A percentile compares a stretch with the other conserved stretches of the same genome.
These are phyloP conservation scores for Lomographa bimaculata DNA, from an alignment of 2,888 invertebrate species.

Conservation along the genomic window DNA sequence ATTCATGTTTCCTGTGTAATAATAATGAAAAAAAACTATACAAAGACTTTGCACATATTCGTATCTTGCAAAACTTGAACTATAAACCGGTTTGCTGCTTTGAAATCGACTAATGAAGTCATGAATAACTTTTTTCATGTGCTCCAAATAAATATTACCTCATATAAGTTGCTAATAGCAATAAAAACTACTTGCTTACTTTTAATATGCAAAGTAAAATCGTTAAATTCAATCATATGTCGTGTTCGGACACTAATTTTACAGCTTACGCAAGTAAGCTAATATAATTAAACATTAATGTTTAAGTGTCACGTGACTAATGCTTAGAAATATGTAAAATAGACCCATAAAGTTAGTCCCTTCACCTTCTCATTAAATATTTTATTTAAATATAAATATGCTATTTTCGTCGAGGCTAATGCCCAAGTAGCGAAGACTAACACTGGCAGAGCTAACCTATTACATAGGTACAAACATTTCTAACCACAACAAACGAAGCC, in stretches of 20 bases:
- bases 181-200: conserved; percentile 10
- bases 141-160: conserved; percentile 18
- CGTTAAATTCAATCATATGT: conserved; percentile 26
- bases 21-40: too few species aligned
- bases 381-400: too few species aligned
- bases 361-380: conserved; percentile 21
- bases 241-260: conserved; percentile 27
- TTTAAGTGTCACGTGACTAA: conserved; percentile 27
- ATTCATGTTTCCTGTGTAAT: conserved; percentile 4
- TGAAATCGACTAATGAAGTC: conserved; percentile 1
- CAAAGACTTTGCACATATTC: background rate
- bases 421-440: background rate
- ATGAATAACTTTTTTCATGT: conserved; percentile 2
- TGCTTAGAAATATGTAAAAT: conserved; percentile 21
- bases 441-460: background rate
- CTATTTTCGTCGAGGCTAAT: conserved; percentile 9
- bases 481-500: conserved; percentile 5
- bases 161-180: conserved; percentile 8
- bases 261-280: conserved; percentile 29
- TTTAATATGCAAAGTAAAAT: conserved; percentile 22
- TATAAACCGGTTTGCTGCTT: conserved; percentile 9
- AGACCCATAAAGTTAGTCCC: conserved; percentile 23
- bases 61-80: conserved; percentile 12
- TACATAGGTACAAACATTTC: too few species aligned
- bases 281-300: conserved; percentile 25